Base-by-base conservation (phyloP, 2,797 vertebrate genomes). In the Myotis vivesi region DNA sequence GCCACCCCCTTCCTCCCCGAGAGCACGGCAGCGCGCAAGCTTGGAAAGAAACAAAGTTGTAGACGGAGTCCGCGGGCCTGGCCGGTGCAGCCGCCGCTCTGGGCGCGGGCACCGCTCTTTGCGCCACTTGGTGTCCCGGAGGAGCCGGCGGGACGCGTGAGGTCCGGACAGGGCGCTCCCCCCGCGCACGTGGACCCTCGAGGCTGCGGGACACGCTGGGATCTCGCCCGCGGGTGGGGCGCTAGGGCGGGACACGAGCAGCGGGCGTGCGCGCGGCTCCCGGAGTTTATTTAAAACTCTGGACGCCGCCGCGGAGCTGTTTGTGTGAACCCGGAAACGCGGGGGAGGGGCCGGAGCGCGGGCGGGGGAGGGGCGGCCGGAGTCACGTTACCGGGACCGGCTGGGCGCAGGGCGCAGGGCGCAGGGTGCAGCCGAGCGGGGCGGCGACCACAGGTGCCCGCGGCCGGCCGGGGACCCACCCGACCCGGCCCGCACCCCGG, bases 301-400 rank as follows among this genome's bases (percentile, higher is more conserved):
- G 97, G 96, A 96, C 57, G 84, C 36, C 55, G 62, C 82, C n/a
- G 64, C 95, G 94, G 96, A 97, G 62, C 79, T 80, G 51, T 75
- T 93, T 98, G 97, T 98, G 98, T 97, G 97, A 96, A 97, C 98
- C 98, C 98, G 98, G 98, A 98, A 98, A 97, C 97, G 97, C 96
- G 93, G 84, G 96, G 94, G 93, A 93, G 94, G 97, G 95, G 76
- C 76, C 44, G 33, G 97, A 28, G 84, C 93, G 83, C 94, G 7
- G 72, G 49, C 87, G 95, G 88, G 68, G 28, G 80, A 85, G 89
- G 87, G 69, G 87, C 93, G 92, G 94, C 49, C 68, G 93, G 97
- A 97, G 93, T 98, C 98, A 97, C 98, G 96, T 98, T 97, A 95
- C 97, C 92, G 53, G 92, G 93, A 77, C 95, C 69, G 30, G 85